Conservation (phyloP, 2,888 invertebrate species). For the Holacanthella duospinosa region DNA sequence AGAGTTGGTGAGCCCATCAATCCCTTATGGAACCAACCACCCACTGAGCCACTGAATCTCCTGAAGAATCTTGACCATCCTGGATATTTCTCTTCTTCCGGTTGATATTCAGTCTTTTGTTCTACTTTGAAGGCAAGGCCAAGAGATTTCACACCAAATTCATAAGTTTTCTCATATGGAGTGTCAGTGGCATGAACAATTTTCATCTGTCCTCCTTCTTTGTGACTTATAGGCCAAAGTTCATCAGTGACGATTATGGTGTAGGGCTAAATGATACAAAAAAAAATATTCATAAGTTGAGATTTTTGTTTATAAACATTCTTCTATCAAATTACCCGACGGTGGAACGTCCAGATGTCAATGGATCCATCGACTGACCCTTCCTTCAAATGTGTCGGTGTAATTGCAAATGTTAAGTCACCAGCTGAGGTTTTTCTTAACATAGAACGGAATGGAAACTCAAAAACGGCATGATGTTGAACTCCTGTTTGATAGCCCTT, state of each 20-base stretch:
- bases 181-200: constrained; percentile 20
- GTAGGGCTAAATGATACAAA: constrained; percentile 18
- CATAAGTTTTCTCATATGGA: constrained; percentile 7
- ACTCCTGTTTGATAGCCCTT: constrained; percentile 25
- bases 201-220: constrained; percentile 32
- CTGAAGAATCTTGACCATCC: constrained; percentile 12
- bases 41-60: constrained; percentile 20
- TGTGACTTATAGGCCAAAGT: constrained; percentile 14
- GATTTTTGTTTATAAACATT: no score
- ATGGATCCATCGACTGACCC: constrained; percentile 25
- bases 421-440: constrained; percentile 19
- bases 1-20: not conserved
- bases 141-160: constrained; percentile 21
- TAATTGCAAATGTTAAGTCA: constrained; percentile 28
- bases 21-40: constrained; percentile 18
- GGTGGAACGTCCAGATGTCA: constrained; percentile 34
- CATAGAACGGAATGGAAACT: constrained; percentile 29
- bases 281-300: not conserved
- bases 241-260: constrained; percentile 29
- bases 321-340: constrained; percentile 10
- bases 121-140: constrained; percentile 25
- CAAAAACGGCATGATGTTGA: constrained; percentile 25
- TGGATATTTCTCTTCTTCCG: not conserved
- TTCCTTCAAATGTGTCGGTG: constrained; percentile 28
- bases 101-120: constrained; percentile 23